A percentile compares a stretch with the other conserved stretches of the same genome.
phyloP scores from a whole-genome alignment of 2,888 invertebrate genomes.

The Ophonus ardosiacus region DNA sequence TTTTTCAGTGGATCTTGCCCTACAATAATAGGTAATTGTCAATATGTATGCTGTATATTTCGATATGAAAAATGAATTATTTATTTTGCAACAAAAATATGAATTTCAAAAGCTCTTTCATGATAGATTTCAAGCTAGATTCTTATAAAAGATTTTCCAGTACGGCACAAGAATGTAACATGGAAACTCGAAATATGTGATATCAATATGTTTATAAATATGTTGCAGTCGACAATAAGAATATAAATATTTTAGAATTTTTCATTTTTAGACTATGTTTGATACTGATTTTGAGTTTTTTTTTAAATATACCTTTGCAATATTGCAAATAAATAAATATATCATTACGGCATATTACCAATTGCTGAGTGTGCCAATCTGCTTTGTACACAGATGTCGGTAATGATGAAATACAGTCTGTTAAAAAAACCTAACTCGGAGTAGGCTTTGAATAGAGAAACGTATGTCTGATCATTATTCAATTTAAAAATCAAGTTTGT shows the following conservation, averaged over 20 bases:
- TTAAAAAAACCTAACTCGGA: no score
- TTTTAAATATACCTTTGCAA: neutral
- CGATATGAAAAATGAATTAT: neutral
- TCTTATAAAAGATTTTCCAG: neutral
- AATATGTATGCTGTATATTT: neutral
- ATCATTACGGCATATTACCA: no score
- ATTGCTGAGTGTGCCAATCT: no score
- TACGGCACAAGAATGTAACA: neutral
- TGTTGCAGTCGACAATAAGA: neutral
- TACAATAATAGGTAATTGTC: neutral
- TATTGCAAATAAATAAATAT: no score
- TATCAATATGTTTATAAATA: neutral
- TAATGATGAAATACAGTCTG: no score
- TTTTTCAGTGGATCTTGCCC: neutral
- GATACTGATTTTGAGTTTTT: no score
- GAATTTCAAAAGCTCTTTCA: slow-evolving; percentile 1
- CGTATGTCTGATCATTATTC: no score
- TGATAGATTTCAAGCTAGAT: neutral
- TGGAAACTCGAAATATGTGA: neutral
- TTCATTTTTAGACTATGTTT: no score
- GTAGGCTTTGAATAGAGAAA: no score
- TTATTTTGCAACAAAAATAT: neutral
- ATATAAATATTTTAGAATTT: no score
- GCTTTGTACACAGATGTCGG: no score
- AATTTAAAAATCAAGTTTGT: no score